A percentile compares a stretch with the other conserved stretches of the same genome.
Evolutionary conservation across 1,140 invertebrate species (phyloP).

Genomic region (Rhyacophila brunnea): DNA sequence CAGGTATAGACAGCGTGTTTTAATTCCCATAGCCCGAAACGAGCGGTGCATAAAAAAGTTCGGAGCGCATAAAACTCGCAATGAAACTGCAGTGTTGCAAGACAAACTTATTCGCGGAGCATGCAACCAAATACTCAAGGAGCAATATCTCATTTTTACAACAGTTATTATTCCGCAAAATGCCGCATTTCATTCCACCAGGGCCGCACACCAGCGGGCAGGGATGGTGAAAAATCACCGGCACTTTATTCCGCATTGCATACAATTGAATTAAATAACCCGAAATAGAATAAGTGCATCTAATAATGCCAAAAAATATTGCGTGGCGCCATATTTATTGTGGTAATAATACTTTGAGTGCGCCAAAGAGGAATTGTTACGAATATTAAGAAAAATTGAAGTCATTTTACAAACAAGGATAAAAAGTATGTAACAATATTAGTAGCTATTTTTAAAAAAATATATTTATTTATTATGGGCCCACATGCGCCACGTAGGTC

Average conservation of each 20-base stretch:
- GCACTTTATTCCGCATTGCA: slow-evolving; percentile 3
- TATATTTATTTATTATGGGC: no score
- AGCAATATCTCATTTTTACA: slow-evolving; percentile 28
- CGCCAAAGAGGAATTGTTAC: not conserved
- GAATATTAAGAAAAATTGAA: not conserved
- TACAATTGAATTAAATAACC: slow-evolving; percentile 30
- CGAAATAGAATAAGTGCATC: slow-evolving; percentile 21
- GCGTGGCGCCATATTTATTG: slow-evolving; percentile 6
- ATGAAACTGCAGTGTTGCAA: no score
- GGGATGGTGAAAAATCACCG: not conserved
- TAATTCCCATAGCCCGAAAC: no score
- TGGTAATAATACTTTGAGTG: slow-evolving; percentile 1
- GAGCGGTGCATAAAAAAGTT: no score
- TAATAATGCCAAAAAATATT: slow-evolving; percentile 22
- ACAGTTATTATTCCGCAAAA: slow-evolving; percentile 27
- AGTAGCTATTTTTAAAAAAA: no score
- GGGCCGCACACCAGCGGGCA: not conserved
- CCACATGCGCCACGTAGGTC: no score
- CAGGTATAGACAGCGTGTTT: no score
- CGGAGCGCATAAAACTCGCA: no score
- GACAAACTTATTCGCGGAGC: slow-evolving; percentile 1
- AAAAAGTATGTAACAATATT: no score
- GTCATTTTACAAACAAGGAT: no score
- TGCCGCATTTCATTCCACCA: slow-evolving; percentile 3
- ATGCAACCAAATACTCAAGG: slow-evolving; percentile 20